Evolutionary conservation across 2,797 vertebrate genomes (phyloP).

Genomic region (Lepidocolaptes lacrymiger): DNA sequence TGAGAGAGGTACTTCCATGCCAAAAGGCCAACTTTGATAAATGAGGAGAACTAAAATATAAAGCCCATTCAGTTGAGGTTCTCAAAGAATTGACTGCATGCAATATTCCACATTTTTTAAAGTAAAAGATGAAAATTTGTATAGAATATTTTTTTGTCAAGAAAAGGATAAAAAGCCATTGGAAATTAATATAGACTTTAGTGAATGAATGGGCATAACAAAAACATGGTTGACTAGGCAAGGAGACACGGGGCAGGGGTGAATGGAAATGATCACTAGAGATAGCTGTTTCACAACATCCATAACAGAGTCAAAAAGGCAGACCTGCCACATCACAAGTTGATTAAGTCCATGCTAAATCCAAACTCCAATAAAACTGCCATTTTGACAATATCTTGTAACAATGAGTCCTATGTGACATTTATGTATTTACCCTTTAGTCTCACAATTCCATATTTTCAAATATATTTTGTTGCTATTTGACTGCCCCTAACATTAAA

Average conservation of each 20-base stretch:
- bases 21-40: background rate
- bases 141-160: background rate
- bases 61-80: background rate
- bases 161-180: background rate
- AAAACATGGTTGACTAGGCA: background rate
- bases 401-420: background rate
- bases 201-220: background rate
- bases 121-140: background rate
- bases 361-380: background rate
- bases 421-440: background rate
- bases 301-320: background rate
- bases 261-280: background rate
- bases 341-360: background rate
- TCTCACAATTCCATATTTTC: background rate
- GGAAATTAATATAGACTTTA: background rate
- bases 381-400: background rate
- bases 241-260: fast-evolving
- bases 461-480: background rate
- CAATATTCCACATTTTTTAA: background rate
- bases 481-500: background rate
- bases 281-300: background rate
- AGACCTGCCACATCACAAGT: background rate
- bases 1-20: background rate
- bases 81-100: background rate
- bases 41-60: background rate